Percentiles rank a stretch among this genome's conserved stretches.
phyloP scores from a whole-genome alignment of 2,113 vertebrate genomes.

The Xenus cinereus region DNA sequence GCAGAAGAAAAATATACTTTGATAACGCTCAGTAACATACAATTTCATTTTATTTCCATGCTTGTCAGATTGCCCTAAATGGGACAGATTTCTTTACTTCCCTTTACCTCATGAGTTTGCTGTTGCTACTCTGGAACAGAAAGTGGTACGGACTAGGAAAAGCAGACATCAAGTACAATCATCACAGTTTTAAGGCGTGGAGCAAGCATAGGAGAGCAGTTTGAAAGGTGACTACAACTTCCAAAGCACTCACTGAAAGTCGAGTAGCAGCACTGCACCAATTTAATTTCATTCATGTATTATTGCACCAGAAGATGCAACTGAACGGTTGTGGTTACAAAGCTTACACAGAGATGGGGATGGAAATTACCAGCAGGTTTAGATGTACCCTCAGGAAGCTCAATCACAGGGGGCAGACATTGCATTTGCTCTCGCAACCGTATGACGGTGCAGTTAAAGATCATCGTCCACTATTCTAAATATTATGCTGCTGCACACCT shows the following conservation, averaged over 20 bases:
- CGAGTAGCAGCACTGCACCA: background rate
- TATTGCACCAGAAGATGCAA: background rate
- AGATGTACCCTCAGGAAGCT: background rate
- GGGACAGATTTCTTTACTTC: background rate
- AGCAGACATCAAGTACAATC: background rate
- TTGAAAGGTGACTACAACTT: background rate
- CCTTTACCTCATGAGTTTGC: background rate
- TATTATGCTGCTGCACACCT: background rate
- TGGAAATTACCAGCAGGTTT: background rate
- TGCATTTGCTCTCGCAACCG: background rate
- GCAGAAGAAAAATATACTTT: background rate
- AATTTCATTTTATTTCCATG: background rate
- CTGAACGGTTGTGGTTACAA: background rate
- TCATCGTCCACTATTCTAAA: background rate
- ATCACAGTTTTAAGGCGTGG: background rate
- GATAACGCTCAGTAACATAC: background rate
- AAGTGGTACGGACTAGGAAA: background rate
- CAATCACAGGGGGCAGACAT: background rate
- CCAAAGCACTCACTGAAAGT: background rate
- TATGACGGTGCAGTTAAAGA: background rate
- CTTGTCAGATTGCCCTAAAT: background rate
- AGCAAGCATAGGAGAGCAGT: background rate
- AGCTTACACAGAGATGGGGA: background rate
- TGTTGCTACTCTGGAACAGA: background rate
- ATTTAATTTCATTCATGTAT: background rate